These are phyloP conservation scores for Oreotrochilus melanogaster DNA, from an alignment of 2,113 vertebrate genomes.

Conservation along the genomic window DNA sequence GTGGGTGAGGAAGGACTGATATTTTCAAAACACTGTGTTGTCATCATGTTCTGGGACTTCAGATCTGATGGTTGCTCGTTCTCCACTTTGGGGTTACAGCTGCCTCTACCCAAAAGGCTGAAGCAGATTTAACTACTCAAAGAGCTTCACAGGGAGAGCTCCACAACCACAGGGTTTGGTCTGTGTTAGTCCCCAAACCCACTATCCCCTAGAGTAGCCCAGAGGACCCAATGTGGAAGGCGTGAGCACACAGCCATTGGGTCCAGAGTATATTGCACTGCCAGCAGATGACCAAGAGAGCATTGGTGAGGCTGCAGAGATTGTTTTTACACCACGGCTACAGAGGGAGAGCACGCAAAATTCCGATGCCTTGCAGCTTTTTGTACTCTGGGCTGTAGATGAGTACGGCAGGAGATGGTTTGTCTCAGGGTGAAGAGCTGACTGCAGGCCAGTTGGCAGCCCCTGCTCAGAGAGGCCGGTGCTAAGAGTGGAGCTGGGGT, in stretches of 20 bases:
- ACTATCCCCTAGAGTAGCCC: background rate
- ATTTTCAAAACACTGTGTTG: fast-evolving
- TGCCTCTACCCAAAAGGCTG: background rate
- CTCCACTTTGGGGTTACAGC: background rate
- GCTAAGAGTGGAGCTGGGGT: background rate
- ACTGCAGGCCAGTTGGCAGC: background rate
- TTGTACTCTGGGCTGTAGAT: fast-evolving
- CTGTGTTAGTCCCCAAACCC: background rate
- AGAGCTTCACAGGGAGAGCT: background rate
- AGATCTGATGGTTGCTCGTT: background rate
- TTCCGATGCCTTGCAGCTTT: background rate
- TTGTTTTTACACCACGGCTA: background rate
- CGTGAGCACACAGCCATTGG: background rate
- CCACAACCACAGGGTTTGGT: fast-evolving
- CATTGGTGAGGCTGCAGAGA: fast-evolving
- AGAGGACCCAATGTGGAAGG: background rate
- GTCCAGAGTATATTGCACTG: background rate
- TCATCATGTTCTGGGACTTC: background rate
- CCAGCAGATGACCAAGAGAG: fast-evolving
- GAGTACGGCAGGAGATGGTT: background rate
- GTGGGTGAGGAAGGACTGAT: fast-evolving
- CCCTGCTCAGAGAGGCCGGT: background rate
- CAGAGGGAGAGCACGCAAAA: fast-evolving
- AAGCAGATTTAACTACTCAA: background rate
- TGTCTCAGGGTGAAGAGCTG: background rate